Evolutionary conservation across 2,797 vertebrate genomes (phyloP).

Genomic region (Heterohyrax brucei): DNA sequence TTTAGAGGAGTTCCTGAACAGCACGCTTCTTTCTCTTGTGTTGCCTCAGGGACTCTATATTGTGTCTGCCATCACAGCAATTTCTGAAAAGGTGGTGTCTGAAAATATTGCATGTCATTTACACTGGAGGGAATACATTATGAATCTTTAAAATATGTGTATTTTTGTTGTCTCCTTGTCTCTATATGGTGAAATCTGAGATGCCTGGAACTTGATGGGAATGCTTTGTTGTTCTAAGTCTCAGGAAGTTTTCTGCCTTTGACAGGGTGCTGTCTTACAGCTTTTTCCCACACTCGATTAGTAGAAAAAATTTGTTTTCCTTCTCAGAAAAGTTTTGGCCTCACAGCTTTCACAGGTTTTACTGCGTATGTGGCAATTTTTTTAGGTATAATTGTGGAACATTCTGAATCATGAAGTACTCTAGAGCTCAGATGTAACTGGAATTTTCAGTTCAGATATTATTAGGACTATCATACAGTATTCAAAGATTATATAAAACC

Average conservation of each 20-base stretch:
- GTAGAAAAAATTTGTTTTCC: background rate
- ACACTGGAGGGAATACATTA: constrained; percentile 53
- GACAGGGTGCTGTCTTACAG: background rate
- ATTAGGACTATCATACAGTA: constrained; percentile 59
- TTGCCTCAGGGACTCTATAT: no score
- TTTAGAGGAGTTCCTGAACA: no score
- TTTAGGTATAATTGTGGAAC: constrained; percentile 25
- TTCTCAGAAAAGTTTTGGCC: background rate
- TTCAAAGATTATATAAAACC: constrained; percentile 79
- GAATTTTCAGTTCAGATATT: constrained; percentile 75
- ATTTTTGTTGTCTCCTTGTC: constrained; percentile 77
- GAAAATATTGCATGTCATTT: constrained; percentile 63
- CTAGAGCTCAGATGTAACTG: constrained; percentile 76
- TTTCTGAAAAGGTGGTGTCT: constrained; percentile 70
- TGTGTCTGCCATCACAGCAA: no score
- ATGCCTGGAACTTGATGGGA: background rate
- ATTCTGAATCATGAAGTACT: constrained; percentile 49
- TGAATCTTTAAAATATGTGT: background rate
- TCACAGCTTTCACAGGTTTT: background rate
- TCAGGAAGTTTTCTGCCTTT: background rate
- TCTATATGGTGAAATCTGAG: background rate
- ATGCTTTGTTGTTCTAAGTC: background rate
- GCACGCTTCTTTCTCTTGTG: no score
- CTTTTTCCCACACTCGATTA: background rate
- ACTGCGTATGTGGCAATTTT: constrained; percentile 13